Conservation (phyloP, 2,888 invertebrate genomes). For the Labia minor region DNA sequence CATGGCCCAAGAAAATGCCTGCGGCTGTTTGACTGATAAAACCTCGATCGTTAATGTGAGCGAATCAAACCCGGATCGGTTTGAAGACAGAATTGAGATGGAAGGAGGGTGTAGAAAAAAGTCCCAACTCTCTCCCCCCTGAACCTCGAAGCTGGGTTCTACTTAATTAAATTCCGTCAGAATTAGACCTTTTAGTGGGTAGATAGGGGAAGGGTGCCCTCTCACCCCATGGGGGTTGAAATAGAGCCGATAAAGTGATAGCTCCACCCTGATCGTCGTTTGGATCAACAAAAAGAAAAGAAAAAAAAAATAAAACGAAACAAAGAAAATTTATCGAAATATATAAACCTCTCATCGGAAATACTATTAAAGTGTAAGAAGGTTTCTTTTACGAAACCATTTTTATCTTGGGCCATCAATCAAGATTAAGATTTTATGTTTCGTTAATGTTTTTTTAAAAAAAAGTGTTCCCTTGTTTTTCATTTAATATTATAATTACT, state of each 20-base stretch:
- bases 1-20: not conserved
- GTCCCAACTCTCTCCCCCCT: not conserved
- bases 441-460: too few relatives aligned
- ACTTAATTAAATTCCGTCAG: slow-evolving; percentile 26
- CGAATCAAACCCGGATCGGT: slow-evolving; percentile 1
- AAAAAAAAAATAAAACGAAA: not conserved
- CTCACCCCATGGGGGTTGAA: slow-evolving; percentile 9
- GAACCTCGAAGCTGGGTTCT: not conserved
- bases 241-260: slow-evolving; percentile 18
- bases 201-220: slow-evolving; percentile 19
- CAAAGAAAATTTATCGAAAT: slow-evolving; percentile 1
- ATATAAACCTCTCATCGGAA: not conserved
- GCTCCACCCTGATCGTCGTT: slow-evolving; percentile 3
- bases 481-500: too few relatives aligned
- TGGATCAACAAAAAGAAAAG: not conserved
- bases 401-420: not conserved
- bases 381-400: not conserved
- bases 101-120: not conserved
- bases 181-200: slow-evolving; percentile 26
- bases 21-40: slow-evolving; percentile 13
- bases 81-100: not conserved
- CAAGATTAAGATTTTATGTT: too few relatives aligned
- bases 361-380: not conserved
- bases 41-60: slow-evolving; percentile 2
- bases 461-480: too few relatives aligned